Evolutionary conservation across 2,113 vertebrate species (phyloP).

Genomic region (Protobothrops flavoviridis): DNA sequence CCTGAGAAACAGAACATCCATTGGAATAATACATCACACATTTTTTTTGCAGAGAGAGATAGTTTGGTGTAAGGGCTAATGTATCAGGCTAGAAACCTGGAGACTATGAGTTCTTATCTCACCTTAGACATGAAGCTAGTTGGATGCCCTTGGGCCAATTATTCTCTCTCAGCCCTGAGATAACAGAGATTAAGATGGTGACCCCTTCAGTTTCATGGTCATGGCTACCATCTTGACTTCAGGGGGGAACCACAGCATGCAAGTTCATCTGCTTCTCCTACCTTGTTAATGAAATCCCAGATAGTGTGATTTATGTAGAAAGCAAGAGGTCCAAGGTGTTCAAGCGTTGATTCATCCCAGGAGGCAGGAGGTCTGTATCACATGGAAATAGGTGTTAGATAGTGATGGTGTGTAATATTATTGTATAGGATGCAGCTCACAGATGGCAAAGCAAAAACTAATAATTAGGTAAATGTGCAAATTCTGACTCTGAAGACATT

Average conservation of each 20-base stretch:
- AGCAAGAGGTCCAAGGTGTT: slow-evolving; percentile 48
- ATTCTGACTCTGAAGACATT: neutral
- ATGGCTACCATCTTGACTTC: neutral
- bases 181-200: neutral
- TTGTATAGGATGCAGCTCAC: fast-evolving
- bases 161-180: neutral
- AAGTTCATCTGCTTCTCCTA: slow-evolving; percentile 11
- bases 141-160: neutral
- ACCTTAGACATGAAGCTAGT: neutral
- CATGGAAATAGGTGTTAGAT: fast-evolving
- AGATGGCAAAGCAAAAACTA: neutral
- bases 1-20: slow-evolving; percentile 42
- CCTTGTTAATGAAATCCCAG: slow-evolving; percentile 58
- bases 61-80: neutral
- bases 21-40: neutral
- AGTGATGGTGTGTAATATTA: fast-evolving
- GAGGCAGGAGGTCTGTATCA: slow-evolving; percentile 49
- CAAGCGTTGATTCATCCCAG: slow-evolving; percentile 59
- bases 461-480: neutral
- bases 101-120: neutral
- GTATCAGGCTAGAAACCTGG: neutral
- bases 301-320: slow-evolving; percentile 52
- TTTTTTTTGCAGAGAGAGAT: neutral
- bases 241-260: fast-evolving
- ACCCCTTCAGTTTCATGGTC: neutral